These are phyloP conservation scores for Phengaris arion DNA, from an alignment of 2,888 invertebrate genomes.

Conservation along the genomic window DNA sequence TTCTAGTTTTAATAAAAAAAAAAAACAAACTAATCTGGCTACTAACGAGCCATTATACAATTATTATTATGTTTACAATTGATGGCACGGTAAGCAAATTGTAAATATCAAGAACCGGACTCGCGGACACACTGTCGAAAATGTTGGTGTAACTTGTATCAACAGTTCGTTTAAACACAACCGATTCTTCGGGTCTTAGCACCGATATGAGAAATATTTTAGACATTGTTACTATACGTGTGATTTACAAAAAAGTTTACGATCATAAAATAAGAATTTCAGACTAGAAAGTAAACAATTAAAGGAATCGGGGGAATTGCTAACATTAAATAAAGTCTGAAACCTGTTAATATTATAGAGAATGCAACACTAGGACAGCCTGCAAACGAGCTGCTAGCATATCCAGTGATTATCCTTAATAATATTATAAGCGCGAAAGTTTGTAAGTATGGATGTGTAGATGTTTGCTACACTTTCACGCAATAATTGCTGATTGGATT, in stretches of 20 bases:
- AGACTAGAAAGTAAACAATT: neutral
- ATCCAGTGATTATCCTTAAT: too few species aligned
- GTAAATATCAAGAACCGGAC: slow-evolving; percentile 23
- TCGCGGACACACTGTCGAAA: neutral
- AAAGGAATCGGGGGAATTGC: neutral
- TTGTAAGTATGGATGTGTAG: too few species aligned
- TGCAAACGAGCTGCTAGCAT: neutral
- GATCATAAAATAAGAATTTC: neutral
- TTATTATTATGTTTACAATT: neutral
- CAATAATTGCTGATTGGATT: too few species aligned
- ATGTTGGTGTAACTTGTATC: neutral
- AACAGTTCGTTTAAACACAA: slow-evolving; percentile 7
- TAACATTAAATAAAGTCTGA: too few species aligned
- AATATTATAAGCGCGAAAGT: too few species aligned
- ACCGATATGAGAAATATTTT: slow-evolving; percentile 9
- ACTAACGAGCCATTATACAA: neutral
- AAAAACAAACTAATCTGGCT: neutral
- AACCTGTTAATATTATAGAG: too few species aligned
- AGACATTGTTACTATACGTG: neutral
- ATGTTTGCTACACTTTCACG: too few species aligned
- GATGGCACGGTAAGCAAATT: slow-evolving; percentile 21
- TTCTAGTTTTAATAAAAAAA: neutral
- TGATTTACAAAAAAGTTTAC: neutral
- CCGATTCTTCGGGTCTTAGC: slow-evolving; percentile 11
- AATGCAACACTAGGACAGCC: neutral